Percentiles rank a stretch among this genome's conserved stretches.
These are phyloP conservation scores for Mycetomoellerius zeteki DNA, from an alignment of 1,140 invertebrate species.

Conservation along the genomic window DNA sequence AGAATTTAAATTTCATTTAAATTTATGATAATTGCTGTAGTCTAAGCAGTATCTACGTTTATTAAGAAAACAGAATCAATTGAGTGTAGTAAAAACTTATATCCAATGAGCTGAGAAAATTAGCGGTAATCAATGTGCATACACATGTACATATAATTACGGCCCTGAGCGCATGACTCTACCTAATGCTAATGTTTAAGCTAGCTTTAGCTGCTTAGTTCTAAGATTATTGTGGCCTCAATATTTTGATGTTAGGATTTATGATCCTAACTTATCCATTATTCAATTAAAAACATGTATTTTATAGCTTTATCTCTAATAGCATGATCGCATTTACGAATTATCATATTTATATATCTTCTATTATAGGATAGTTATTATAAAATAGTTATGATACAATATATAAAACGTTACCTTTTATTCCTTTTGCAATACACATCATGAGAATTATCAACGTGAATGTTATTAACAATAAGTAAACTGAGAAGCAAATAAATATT, in stretches of 20 bases:
- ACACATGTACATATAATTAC: conserved; percentile 14
- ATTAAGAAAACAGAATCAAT: conserved; percentile 15
- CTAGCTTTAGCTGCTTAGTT: background rate
- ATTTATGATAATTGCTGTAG: conserved; percentile 21
- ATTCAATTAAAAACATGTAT: background rate
- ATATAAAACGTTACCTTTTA: no score
- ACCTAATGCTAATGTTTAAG: background rate
- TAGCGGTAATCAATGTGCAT: background rate
- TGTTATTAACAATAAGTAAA: background rate
- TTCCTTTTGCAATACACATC: background rate
- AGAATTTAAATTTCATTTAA: background rate
- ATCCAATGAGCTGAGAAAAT: conserved; percentile 16
- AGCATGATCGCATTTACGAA: background rate
- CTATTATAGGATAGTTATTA: background rate
- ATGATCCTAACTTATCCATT: background rate
- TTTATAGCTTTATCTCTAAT: background rate
- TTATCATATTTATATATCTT: background rate
- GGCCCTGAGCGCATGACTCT: conserved; percentile 3
- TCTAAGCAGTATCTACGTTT: background rate
- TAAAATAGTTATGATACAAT: no score
- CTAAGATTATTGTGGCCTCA: background rate
- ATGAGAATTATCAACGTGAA: background rate
- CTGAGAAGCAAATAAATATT: background rate
- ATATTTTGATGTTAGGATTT: background rate
- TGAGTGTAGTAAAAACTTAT: background rate